Base-by-base conservation (phyloP, 2,797 vertebrate genomes). In the Danionella dracula region DNA sequence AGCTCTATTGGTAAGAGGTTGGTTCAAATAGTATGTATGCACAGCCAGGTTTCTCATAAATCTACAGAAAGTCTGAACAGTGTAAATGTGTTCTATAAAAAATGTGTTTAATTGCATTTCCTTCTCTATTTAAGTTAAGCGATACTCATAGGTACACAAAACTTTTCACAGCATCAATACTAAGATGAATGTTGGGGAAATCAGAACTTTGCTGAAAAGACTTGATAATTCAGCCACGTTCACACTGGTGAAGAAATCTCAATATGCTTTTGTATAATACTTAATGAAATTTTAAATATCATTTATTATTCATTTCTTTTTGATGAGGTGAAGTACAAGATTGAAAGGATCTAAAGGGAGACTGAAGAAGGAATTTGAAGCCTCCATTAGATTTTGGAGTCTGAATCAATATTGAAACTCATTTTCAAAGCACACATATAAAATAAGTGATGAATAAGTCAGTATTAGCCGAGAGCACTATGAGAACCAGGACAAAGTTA, bases 291-390 rank as follows among this genome's bases (percentile, higher is more conserved):
- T 75, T 73, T 65, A 70, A 69, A 66, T 56, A 62, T 74, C 31
- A 76, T 74, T 49, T 72, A 77, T 77, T 66, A 77, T 74, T 74
- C 44, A 77, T 70, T 41, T 13, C 19, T 11, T 56, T 49, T 31
- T 60, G 59, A 67, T 70, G 65, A 71, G 65, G 44, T 59, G 53
- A 65, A 61, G 29, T 27, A 23, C 23, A 40, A 42, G 54, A 51
- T 66, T 76, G 51, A 50, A 32, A 38, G 34, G 44, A 46, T 61
- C 0, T 61, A 65, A 29, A 17, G 7, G 29, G 19, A 8, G 45
- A 54, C n/a, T 9, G 37, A 19, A 66, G 27, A n/a, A 5, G 7
- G 4, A 31, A 44, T 19, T 17, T 40, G 20, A 7, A 15, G 4
- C n/a, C 13, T 12, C n/a, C 20, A 56, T 27, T 35, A 53, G 34